Evolutionary conservation across 2,113 vertebrate species (phyloP).

Genomic region (Okapia johnstoni): DNA sequence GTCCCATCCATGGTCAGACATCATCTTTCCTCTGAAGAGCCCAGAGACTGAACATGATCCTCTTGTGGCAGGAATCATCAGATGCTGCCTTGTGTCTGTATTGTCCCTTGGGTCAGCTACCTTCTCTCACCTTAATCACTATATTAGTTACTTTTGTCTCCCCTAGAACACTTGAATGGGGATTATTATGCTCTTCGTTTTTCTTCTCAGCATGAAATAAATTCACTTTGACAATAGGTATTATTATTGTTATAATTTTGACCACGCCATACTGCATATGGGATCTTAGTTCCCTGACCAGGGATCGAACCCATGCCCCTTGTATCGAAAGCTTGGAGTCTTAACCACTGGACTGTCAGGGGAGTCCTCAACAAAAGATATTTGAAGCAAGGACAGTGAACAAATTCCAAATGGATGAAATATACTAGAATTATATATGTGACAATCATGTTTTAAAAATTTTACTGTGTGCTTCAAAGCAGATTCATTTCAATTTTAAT

Average conservation of each 20-base stretch:
- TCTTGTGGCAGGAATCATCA: background rate
- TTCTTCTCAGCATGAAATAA: background rate
- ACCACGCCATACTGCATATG: background rate
- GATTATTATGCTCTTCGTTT: background rate
- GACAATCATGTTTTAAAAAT: conserved; percentile 16
- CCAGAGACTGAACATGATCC: too few relatives aligned
- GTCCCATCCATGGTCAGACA: background rate
- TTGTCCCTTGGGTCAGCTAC: background rate
- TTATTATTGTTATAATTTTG: background rate
- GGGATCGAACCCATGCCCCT: background rate
- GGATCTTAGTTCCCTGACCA: background rate
- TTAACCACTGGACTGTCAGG: background rate
- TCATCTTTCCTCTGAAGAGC: background rate
- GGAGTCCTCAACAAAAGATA: background rate
- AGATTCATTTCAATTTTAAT: background rate
- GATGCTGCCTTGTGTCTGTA: fast-evolving
- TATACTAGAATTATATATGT: background rate
- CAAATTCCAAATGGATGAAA: conserved; percentile 12
- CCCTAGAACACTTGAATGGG: background rate
- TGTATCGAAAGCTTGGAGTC: background rate
- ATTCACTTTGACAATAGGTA: background rate
- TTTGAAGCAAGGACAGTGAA: background rate
- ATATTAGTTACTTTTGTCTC: background rate
- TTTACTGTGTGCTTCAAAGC: background rate
- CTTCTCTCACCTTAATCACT: background rate